Base-by-base conservation (phyloP, 2,888 invertebrate species). In the Carabus problematicus region DNA sequence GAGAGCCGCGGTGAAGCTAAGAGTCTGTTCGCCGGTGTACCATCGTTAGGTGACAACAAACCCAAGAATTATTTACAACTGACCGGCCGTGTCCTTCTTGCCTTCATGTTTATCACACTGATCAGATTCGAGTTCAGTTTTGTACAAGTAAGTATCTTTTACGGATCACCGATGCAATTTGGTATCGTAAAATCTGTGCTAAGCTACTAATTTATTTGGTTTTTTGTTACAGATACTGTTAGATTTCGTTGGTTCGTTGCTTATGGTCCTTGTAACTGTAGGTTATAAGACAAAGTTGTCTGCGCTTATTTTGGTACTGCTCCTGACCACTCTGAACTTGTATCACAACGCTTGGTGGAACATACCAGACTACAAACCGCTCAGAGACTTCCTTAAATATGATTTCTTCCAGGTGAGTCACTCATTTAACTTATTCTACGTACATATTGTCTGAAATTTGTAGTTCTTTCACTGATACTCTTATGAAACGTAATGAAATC, bases 301-400 rank as follows among this genome's bases (percentile, higher is more conserved):
- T 68, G 97, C 99, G 45, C 87, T 99, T 73, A 90, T 97, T 79
- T 87, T 99, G 73, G 98, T 98, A 62, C 81, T 93, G 60, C 90
- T 98, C 83, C 87, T 99, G 62, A 87, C 91, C 3, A 85, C 91
- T 55, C 89, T 99, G 77, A 99, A 99, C 84, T 87, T 98, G 75
- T 98, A 97, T 83, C 94, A 98, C 83, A 99, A 99, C 82, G 95
- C 97, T 73, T 99, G 97, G 95, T 99, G 99, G 99, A 88, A 89
- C 77, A 92, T 98, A 80, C 97, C 98, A 3, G 88, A 93, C 7
- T 94, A 97, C 82, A 96, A 96, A 78, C 97, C 98, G 64, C 91
- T 98, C 75, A 87, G 99, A 81, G 99, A 99, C 85, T 99, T 99
- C 86, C 91, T 99, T 75, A 99, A 99, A 87, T 99, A 99, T 80